Evolutionary conservation across 2,113 vertebrate species (phyloP), one percentile per base, ranked within the genome.

Genomic region (Ornithorhynchus anatinus): DNA sequence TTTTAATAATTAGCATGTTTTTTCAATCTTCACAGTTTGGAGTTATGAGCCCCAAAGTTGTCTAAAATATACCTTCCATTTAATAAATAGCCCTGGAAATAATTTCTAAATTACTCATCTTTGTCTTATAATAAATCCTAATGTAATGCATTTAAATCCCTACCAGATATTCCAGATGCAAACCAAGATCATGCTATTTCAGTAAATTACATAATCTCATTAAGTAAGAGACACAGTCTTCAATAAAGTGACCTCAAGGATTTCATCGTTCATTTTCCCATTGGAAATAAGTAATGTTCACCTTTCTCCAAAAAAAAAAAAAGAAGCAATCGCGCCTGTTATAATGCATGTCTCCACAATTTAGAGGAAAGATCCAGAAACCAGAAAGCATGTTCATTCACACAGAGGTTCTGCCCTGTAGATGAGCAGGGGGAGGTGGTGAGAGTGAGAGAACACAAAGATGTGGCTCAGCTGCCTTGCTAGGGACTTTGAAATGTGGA

Each of bases 141-240:
- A 47, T 66, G 85, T 79, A 83, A 87, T n/a, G n/a, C n/a, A n/a
- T 85, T 83, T 84, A 80, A 80, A 67, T 80, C 75, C 68, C 67
- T 47, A 63, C 72, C 47, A 70, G 44, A 51, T 15, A 67, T 68
- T 72, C 63, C 59, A 57, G 67, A 32, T 47, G 53, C 53, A 84
- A 70, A 48, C 50, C 60, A 60, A 68, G 69, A 75, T 75, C 63
- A 33, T 56, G 78, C 80, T 70, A 70, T 80, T 81, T 75, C 40
- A 48, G 57, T 9, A 70, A 73, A 70, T 81, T 80, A 80, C 48
- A 61, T 53, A 84, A 84, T 85, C 83, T 75, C 80, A 84, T 87
- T 85, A 79, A 60, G 53, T 69, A 47, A 72, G 66, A 75, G 36
- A 72, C 2, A 37, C 56, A 32, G 60, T 53, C 63, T 80, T 85